Percentiles rank a stretch among this genome's conserved stretches.
phyloP scores from a whole-genome alignment of 2,113 vertebrate genomes.

The Nematolebias whitei region DNA sequence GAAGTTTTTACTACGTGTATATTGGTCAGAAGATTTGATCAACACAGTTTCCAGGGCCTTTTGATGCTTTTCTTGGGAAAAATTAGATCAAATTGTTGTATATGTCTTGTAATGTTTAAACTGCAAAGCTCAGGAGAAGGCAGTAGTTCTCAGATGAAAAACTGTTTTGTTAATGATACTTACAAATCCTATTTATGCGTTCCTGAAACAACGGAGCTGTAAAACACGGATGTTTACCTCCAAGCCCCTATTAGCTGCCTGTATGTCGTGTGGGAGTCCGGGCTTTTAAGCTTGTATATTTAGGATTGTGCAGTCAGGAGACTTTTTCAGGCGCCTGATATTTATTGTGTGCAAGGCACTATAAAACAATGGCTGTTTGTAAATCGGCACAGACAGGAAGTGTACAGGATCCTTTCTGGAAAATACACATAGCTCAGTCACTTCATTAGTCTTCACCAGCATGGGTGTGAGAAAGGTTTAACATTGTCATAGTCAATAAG shows the following conservation, averaged over 20 bases:
- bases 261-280: conserved; percentile 3
- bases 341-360: conserved; percentile 55
- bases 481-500: conserved; percentile 64
- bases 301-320: conserved; percentile 38
- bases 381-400: conserved; percentile 56
- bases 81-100: conserved; percentile 52
- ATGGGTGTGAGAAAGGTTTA: conserved; percentile 44
- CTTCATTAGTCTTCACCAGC: conserved; percentile 51
- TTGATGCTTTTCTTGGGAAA: conserved; percentile 48
- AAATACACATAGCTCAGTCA: conserved; percentile 57
- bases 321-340: conserved; percentile 43
- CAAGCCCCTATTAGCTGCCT: conserved; percentile 18
- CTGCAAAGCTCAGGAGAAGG: conserved; percentile 27
- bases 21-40: conserved; percentile 30
- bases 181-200: conserved; percentile 55
- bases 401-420: conserved; percentile 63
- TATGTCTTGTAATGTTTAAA: conserved; percentile 49
- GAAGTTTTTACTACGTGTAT: conserved; percentile 62
- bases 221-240: conserved; percentile 48
- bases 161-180: conserved; percentile 40
- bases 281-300: conserved; percentile 30
- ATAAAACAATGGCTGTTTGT: conserved; percentile 70
- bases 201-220: conserved; percentile 35
- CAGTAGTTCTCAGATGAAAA: conserved; percentile 31
- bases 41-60: conserved; percentile 50